Base-by-base conservation (phyloP, 2,113 vertebrate species). In the Gila orcuttii region DNA sequence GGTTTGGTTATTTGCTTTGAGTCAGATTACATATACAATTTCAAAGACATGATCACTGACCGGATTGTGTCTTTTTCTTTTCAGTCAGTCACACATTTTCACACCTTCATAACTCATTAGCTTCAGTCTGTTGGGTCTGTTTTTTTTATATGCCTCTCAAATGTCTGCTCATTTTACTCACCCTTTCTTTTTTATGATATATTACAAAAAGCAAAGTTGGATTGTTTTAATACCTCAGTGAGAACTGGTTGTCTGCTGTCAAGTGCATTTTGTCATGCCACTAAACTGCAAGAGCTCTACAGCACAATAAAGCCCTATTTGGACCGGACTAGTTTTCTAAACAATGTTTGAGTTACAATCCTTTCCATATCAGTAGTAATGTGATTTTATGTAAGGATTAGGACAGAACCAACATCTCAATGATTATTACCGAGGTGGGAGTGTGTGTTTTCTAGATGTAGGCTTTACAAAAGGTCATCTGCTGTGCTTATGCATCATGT, bases 231-330 rank as follows among this genome's bases (percentile, higher is more conserved):
- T 45, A 71, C 62, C 2, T 73, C 68, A 33, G 60, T 45, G 23
- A 79, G 52, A 55, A 28, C 78, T 69, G 45, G 21, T 6, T 79
- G 68, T 45, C 50, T n/a, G 66, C 19, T 28, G 25, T 64, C 19
- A 79, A 69, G 62, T 79, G 36, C 2, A 28, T 15, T 57, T 42
- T 71, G 31, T 79, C 23, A 50, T 28, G 6, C n/a, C 55, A 69
- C 23, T 55, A 42, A 79, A 79, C 36, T 79, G 75, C 47, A 42
- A 62, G 55, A 79, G 77, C 57, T 80, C 36, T 45, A 45, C 57
- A 80, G 23, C 59, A 64, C n/a, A 45, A 36, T 28, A 62, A 57
- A 57, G 55, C 19, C 6, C 6, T 8, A 23, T 57, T 57, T 1
- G 19, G 55, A 57, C 7, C 0, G 6, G 19, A 23, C 19, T 57